Evolutionary conservation across 2,888 invertebrate species (phyloP), one percentile per base, ranked within the genome.

Genomic region (Lepetodrilus schrolli): DNA sequence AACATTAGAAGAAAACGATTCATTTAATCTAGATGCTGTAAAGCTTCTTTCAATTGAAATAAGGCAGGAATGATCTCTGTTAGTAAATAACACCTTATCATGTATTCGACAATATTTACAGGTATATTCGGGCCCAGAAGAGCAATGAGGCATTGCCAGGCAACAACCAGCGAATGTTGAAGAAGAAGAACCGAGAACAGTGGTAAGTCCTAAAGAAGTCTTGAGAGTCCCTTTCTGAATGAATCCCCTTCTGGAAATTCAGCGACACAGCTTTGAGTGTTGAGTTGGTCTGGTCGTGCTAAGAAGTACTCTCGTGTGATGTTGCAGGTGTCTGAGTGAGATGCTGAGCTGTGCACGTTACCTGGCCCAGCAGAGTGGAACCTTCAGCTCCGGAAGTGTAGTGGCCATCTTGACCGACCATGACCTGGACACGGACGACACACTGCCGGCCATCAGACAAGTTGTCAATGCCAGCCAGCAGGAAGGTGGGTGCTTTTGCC

Each of bases 281-380:
- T n/a, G n/a, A n/a, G n/a, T n/a, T n/a, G n/a, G n/a, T n/a, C n/a
- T n/a, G n/a, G n/a, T n/a, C n/a, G n/a, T n/a, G n/a, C n/a, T n/a
- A n/a, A n/a, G n/a, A n/a, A n/a, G n/a, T n/a, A n/a, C n/a, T n/a
- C n/a, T n/a, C n/a, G n/a, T n/a, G n/a, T n/a, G n/a, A 50, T 26
- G 72, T 77, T 82, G 3, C 83, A 92, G 92, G 92, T 93, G 94
- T 83, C 94, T 94, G 88, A 94, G 95, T 85, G 95, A 96, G 90
- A 94, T 96, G 73, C 92, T 96, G 76, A 95, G 96, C 88, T 96
- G 95, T 90, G 95, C 95, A 86, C 93, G 95, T 87, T 95, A 94
- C 89, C 93, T 96, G 73, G 83, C 86, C 20, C 82, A 87, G 70
- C 90, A 90, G 78, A 87, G 86, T 37, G 85, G 86, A 4, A 84